phyloP scores from a whole-genome alignment of 2,113 vertebrate species.

The Lampris incognitus region DNA sequence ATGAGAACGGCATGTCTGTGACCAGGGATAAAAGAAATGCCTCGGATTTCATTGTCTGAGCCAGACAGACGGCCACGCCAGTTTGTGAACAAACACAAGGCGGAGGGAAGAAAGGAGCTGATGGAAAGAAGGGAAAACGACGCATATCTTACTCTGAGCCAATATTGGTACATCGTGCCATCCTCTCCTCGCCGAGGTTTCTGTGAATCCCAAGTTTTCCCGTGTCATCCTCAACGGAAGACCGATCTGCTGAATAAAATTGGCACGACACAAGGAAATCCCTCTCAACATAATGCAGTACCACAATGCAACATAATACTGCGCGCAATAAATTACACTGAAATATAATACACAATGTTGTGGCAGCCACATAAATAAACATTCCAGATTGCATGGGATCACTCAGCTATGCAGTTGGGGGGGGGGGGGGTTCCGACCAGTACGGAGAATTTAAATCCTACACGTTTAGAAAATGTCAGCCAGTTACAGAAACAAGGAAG shows the following conservation, averaged over 20 bases:
- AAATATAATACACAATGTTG: not conserved
- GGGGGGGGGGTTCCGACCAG: too few species aligned
- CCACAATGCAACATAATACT: not conserved
- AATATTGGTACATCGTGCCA: constrained; percentile 2
- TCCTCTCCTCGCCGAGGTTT: not conserved
- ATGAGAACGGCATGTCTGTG: constrained; percentile 67
- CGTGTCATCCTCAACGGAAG: not conserved
- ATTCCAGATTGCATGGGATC: too few species aligned
- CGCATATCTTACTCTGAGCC: constrained; percentile 9
- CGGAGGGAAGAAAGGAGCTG: constrained; percentile 14
- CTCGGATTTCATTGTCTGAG: constrained; percentile 57
- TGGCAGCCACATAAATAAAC: not conserved
- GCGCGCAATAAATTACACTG: too few species aligned
- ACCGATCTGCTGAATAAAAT: not conserved
- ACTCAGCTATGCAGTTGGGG: too few species aligned
- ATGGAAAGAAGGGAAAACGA: constrained; percentile 27
- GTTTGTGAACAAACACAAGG: constrained; percentile 52
- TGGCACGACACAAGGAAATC: not conserved
- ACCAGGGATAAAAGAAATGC: constrained; percentile 66
- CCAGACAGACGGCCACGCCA: constrained; percentile 59
- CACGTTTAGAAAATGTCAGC: too few species aligned
- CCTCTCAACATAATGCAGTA: not conserved
- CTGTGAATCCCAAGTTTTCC: constrained; percentile 2
- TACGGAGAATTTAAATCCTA: too few species aligned
- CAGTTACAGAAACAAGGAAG: too few species aligned